Evolutionary conservation across 2,797 vertebrate genomes (phyloP), one percentile per base, ranked within the genome.

Genomic region (Parotocinclus haroldoi): DNA sequence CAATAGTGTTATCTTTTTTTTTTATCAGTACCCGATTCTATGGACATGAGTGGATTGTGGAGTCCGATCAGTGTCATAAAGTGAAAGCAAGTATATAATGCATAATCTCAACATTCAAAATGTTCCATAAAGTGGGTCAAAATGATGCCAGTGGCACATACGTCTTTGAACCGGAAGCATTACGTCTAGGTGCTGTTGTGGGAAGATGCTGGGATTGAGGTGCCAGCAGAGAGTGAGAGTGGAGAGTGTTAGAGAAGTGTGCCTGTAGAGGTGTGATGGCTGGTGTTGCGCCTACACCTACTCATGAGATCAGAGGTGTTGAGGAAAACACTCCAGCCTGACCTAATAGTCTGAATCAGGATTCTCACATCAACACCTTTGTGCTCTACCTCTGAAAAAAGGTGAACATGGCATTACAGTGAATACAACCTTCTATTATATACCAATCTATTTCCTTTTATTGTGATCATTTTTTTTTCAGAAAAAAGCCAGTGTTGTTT

Each of bases 251-350:
- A 62, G 61, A 75, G 44, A 71, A 79, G 74, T 78, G 76, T 78
- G 69, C 66, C 51, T 60, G 36, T 62, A 18, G 74, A 78, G 66
- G 78, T 75, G 79, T 75, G 70, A 77, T 68, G 42, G 37, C 40
- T 45, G 68, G 50, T 65, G 69, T 55, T 42, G 55, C 12, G 18
- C 60, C 45, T 66, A 74, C 74, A 68, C 77, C 71, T 76, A 50
- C 40, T 12, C 42, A 66, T 67, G 51, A 73, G 63, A 55, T 44
- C 1, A 10, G 64, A 77, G 64, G 73, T 76, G 77, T 68, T 56
- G 64, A 58, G 60, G 71, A 42, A 72, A 60, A 71, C 67, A 50
- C 48, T 50, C 13, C 48, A 50, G 48, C 18, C 50, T 9, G 39
- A 27, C 40, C 62, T 52, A 9, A 51, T 44, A 37, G 37, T 48